These are phyloP conservation scores for Tromatobia lineatoria DNA, from an alignment of 2,888 invertebrate genomes.

Conservation along the genomic window DNA sequence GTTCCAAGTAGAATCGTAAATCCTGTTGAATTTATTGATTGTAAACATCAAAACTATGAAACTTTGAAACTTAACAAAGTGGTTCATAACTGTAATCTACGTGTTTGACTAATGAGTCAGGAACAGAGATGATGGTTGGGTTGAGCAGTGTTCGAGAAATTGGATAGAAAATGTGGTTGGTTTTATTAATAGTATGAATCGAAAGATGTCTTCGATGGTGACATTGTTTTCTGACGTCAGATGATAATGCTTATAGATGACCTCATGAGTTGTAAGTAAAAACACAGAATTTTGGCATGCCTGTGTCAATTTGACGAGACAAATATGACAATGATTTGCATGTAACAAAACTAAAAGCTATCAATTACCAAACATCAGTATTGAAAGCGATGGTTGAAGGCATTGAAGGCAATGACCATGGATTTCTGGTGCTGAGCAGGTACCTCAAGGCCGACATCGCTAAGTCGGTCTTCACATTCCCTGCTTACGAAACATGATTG, in stretches of 20 bases:
- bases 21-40: slow-evolving; percentile 20
- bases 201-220: neutral
- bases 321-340: neutral
- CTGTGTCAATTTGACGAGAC: neutral
- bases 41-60: too few species aligned
- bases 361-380: neutral
- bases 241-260: neutral
- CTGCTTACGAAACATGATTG: neutral
- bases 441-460: neutral
- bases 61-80: slow-evolving; percentile 14
- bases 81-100: neutral
- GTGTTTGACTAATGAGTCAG: neutral
- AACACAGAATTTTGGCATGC: neutral
- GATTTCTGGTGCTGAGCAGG: neutral
- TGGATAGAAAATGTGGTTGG: neutral
- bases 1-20: slow-evolving; percentile 9
- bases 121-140: neutral
- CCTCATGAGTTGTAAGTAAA: neutral
- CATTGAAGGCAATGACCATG: neutral
- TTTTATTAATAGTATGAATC: neutral
- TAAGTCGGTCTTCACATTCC: neutral
- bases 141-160: too few species aligned
- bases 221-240: neutral
- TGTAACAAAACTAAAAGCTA: neutral
- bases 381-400: neutral